These are phyloP conservation scores for Prunella himalayana DNA, from an alignment of 2,113 vertebrate genomes.

Conservation along the genomic window DNA sequence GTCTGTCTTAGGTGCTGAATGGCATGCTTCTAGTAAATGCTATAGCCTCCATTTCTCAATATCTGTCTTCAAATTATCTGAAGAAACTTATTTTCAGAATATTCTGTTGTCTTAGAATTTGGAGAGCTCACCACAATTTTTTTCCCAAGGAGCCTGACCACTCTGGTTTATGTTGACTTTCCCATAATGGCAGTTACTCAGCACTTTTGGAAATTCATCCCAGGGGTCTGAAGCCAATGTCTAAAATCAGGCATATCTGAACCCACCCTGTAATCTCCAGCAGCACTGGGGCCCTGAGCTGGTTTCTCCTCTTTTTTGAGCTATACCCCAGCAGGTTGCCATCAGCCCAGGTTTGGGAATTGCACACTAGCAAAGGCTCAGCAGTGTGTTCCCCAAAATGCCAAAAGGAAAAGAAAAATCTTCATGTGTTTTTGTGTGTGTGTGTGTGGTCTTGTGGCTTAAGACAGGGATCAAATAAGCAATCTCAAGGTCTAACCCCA, in stretches of 20 bases:
- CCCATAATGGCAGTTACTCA: not conserved
- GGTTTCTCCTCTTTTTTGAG: not conserved
- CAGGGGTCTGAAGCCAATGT: not conserved
- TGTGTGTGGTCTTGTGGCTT: constrained; percentile 46
- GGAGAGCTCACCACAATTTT: not conserved
- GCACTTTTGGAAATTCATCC: not conserved
- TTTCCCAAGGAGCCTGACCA: not conserved
- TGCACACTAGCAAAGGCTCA: not conserved
- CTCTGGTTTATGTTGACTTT: not conserved
- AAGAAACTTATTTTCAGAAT: not conserved
- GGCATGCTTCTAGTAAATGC: not conserved
- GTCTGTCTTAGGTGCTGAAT: not conserved
- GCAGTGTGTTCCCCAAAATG: not conserved
- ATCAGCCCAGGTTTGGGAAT: not conserved
- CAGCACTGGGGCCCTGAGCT: not conserved
- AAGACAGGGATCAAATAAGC: not conserved
- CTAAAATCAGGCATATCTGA: not conserved
- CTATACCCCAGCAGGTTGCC: not conserved
- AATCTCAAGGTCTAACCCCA: not conserved
- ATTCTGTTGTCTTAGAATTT: not conserved
- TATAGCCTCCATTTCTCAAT: not conserved
- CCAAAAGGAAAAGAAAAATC: not conserved
- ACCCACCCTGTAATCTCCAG: not conserved
- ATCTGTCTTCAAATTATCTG: not conserved
- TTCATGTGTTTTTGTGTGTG: not conserved